Evolutionary conservation across 2,888 invertebrate species (phyloP), one percentile per base, ranked within the genome.

Genomic region (Petrolisthes cinctipes): DNA sequence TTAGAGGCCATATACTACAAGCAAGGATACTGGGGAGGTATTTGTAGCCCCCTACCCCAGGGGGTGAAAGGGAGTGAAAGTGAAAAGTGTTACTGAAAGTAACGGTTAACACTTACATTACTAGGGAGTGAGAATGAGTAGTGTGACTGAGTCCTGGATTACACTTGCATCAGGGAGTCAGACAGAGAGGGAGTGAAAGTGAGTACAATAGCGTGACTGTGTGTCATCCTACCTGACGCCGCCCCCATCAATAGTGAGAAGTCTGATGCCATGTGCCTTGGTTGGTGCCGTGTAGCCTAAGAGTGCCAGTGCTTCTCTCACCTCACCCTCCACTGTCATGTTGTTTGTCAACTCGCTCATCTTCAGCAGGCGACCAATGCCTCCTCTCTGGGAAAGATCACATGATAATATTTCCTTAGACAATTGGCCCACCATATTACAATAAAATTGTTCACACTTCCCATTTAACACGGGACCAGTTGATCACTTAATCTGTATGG

Each of bases 231-330:
- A 94, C 94, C 94, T 93, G 89, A 97, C 95, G 81, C 98, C 98
- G 76, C 98, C 98, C 4, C 98, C 98, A 93, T 98, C 98, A 91
- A 98, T 96, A 0, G 97, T 94, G 83, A 98, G 94, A 86, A 98
- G 95, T 92, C 96, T 94, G 80, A 97, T 95, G 0, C 98, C 97
- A 56, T 94, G 94, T 0, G 95, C 95, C 86, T 94, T 94, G 5
- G 96, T 94, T 5, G 96, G 95, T 80, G 95, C 95, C 0, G 94
- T 93, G 92, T 96, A 94, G 0, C 97, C 97, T 91, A 97, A 92
- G 88, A 97, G 93, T 0, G 96, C 95, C 92, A 95, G 92, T 89
- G 95, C 95, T 94, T 94, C 94, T 91, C 93, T 92, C n/a, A 93
- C 92, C n/a, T 92, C 92, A 83, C 92, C 91, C 82, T 91, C 91